Evolutionary conservation across 2,888 invertebrate genomes (phyloP), one percentile per base, ranked within the genome.

Genomic region (Lycophotia porphyrea): DNA sequence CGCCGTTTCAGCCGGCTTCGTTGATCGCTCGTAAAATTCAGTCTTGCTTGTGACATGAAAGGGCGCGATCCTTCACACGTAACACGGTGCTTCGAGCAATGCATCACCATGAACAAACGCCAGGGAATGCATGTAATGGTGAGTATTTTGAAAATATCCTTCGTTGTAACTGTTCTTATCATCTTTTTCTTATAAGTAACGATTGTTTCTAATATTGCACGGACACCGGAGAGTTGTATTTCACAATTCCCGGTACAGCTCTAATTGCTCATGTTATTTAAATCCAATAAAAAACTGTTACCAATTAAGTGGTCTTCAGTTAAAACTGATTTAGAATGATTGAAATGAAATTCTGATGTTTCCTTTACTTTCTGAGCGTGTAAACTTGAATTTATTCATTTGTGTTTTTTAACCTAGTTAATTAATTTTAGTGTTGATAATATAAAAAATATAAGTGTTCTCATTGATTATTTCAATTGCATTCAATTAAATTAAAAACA

Each of bases 91-190:
- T 97, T 96, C 97, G 97, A 97, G 97, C 97, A 97, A 97, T 97
- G 97, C 97, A 97, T 97, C 97, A 97, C 93, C 96, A 97, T 97
- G 97, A 97, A 97, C 97, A 97, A 95, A 96, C 97, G 95, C 96
- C 95, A 97, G 95, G 97, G 95, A 96, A 96, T 94, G 96, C 95
- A 95, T 96, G 96, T 93, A 96, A 96, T 91, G 96, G 96, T 96
- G 84, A 94, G 96, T 95, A 68, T 78, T 80, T 80, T 64, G 65
- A 69, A 84, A 74, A 83, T 80, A 78, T 80, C 47, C 77, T 78
- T 71, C 70, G 58, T 81, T 81, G 65, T 69, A 69, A 74, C 11
- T 71, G 52, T 61, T 70, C 76, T 66, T 71, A 69, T 67, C 39
- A 68, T 44, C 0, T 65, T 55, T 68, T 27, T 71, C 36, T 70